These are phyloP conservation scores for Calcarius lapponicus DNA, from an alignment of 2,797 vertebrate species.

Conservation along the genomic window DNA sequence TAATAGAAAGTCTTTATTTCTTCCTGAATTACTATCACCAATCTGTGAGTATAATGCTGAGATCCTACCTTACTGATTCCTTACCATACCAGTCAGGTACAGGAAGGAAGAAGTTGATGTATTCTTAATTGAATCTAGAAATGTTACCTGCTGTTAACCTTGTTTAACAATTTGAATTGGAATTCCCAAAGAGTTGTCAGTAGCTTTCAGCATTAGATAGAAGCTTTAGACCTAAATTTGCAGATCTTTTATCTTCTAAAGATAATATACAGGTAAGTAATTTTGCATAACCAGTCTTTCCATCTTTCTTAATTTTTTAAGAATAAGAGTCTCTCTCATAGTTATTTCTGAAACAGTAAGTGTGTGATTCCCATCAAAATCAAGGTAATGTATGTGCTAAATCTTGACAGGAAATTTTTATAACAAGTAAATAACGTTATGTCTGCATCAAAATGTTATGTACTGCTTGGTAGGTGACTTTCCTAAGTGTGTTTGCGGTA, in stretches of 20 bases:
- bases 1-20: background rate
- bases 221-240: background rate
- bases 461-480: slow-evolving; percentile 40
- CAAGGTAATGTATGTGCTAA: background rate
- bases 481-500: slow-evolving; percentile 64
- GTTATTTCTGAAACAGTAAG: background rate
- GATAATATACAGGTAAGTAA: slow-evolving; percentile 19
- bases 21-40: background rate
- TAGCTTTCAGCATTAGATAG: background rate
- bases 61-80: background rate
- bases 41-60: background rate
- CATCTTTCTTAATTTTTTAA: background rate
- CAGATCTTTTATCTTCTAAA: background rate
- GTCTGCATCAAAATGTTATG: slow-evolving; percentile 34
- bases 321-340: background rate
- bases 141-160: background rate
- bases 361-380: background rate
- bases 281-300: background rate
- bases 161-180: slow-evolving; percentile 9
- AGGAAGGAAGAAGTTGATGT: background rate
- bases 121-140: background rate
- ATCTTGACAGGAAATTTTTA: background rate
- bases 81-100: background rate
- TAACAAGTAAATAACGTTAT: background rate
- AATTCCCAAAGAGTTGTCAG: background rate